Percentiles rank a stretch among this genome's conserved stretches.
phyloP scores from a whole-genome alignment of 2,888 invertebrate species.

The Phortica magna region DNA sequence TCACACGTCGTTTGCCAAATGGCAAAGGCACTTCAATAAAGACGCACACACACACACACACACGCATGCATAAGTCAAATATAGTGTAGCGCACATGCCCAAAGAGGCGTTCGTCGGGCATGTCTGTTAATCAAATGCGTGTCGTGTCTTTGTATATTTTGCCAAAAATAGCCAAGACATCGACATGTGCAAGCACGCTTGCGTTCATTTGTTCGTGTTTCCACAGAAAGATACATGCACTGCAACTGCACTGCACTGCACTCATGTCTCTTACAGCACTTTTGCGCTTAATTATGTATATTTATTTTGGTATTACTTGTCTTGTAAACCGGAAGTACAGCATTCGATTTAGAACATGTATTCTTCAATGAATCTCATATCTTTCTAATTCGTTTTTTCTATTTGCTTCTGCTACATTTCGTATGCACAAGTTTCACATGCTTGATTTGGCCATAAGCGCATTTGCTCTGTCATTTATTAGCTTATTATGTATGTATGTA shows the following conservation, averaged over 20 bases:
- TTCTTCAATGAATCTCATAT: neutral
- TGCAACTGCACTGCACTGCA: constrained; percentile 10
- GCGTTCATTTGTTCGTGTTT: neutral
- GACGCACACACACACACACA: neutral
- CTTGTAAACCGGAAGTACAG: neutral
- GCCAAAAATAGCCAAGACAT: constrained; percentile 13
- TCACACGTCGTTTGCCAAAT: neutral
- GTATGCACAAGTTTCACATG: neutral
- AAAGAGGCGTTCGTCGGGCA: neutral
- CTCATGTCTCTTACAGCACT: neutral
- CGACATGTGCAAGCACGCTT: neutral
- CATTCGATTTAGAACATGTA: neutral
- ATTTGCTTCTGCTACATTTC: too few species aligned
- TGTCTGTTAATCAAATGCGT: constrained; percentile 1
- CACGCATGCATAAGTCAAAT: neutral
- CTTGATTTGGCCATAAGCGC: neutral
- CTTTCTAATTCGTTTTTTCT: neutral
- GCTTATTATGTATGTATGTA: neutral
- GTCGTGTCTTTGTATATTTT: neutral
- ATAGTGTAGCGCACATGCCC: neutral
- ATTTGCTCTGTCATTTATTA: neutral
- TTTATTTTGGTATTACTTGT: neutral
- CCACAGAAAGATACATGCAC: neutral
- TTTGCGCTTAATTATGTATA: neutral
- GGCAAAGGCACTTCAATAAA: neutral